Percentiles rank a stretch among this genome's conserved stretches.
phyloP scores from a whole-genome alignment of 2,888 invertebrate species.

The Tholera decimalis region DNA sequence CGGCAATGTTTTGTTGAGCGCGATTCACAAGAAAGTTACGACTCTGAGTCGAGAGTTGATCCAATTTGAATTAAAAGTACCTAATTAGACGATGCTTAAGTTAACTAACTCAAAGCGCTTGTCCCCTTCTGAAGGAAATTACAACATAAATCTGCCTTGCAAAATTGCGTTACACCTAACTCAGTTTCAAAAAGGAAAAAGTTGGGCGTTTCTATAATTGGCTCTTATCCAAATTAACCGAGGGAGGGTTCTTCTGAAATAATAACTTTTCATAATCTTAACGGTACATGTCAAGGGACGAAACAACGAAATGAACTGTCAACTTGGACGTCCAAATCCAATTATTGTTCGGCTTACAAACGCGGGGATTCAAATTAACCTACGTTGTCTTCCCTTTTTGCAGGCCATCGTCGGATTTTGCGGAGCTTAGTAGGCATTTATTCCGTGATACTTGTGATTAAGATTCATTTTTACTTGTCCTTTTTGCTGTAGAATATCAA shows the following conservation, averaged over 20 bases:
- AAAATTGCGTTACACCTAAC: slow-evolving; percentile 82
- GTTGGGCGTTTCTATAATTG: slow-evolving; percentile 82
- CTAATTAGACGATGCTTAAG: slow-evolving; percentile 75
- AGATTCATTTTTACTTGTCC: slow-evolving; percentile 79
- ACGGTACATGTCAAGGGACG: slow-evolving; percentile 86
- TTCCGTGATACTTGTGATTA: slow-evolving; percentile 80
- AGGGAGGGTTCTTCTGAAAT: slow-evolving; percentile 77
- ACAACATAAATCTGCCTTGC: slow-evolving; percentile 81
- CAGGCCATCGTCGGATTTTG: slow-evolving; percentile 75
- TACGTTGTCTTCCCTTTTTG: slow-evolving; percentile 81
- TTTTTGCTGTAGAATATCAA: slow-evolving; percentile 63
- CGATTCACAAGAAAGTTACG: slow-evolving; percentile 66
- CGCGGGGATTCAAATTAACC: slow-evolving; percentile 87
- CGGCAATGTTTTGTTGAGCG: slow-evolving; percentile 65
- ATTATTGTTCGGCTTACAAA: slow-evolving; percentile 87
- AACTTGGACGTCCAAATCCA: slow-evolving; percentile 89
- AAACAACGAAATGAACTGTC: slow-evolving; percentile 90
- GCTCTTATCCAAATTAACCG: slow-evolving; percentile 85
- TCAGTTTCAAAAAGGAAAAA: slow-evolving; percentile 76
- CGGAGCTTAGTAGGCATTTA: slow-evolving; percentile 72
- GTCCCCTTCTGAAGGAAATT: slow-evolving; percentile 75
- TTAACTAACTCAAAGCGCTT: slow-evolving; percentile 74
- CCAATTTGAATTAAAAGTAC: slow-evolving; percentile 76
- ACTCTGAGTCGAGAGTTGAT: slow-evolving; percentile 64
- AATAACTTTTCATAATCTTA: slow-evolving; percentile 89